phyloP scores from a whole-genome alignment of 2,797 vertebrate species.

The Helostoma temminkii region DNA sequence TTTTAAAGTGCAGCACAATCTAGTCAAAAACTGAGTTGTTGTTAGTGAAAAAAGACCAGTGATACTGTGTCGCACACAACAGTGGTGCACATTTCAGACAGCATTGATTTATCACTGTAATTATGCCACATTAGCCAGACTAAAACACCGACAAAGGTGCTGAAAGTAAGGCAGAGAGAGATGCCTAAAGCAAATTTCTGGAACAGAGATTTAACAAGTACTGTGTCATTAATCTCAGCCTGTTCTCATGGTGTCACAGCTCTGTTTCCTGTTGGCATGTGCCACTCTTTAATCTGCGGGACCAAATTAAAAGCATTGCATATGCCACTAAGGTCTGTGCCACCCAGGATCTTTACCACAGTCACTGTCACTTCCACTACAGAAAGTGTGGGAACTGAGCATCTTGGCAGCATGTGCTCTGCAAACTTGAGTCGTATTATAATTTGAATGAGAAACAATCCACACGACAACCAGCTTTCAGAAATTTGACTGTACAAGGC shows the following conservation, averaged over 20 bases:
- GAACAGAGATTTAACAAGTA: conserved; percentile 45
- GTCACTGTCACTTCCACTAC: conserved; percentile 39
- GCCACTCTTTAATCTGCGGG: conserved; percentile 70
- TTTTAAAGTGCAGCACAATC: too few species aligned
- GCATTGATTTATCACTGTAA: conserved; percentile 62
- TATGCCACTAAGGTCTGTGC: conserved; percentile 53
- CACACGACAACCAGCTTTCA: neutral
- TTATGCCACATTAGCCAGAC: conserved; percentile 57
- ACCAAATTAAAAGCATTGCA: conserved; percentile 71
- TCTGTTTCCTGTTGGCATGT: conserved; percentile 60
- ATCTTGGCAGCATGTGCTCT: conserved; percentile 40
- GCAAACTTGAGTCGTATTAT: conserved; percentile 13
- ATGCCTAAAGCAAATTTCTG: conserved; percentile 35
- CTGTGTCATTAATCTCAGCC: conserved; percentile 55
- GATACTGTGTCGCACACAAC: conserved; percentile 22
- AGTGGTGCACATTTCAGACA: conserved; percentile 32
- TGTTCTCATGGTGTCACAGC: conserved; percentile 31
- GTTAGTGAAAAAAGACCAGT: conserved; percentile 15
- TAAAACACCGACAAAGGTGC: conserved; percentile 50
- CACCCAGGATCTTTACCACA: conserved; percentile 65
- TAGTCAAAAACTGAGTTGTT: too few species aligned
- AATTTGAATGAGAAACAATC: neutral
- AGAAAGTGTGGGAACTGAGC: conserved; percentile 14
- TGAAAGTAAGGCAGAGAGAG: conserved; percentile 50
- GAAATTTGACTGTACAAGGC: too few species aligned